Base-by-base conservation (phyloP, 1,140 invertebrate genomes). In the Camponotus pennsylvanicus region DNA sequence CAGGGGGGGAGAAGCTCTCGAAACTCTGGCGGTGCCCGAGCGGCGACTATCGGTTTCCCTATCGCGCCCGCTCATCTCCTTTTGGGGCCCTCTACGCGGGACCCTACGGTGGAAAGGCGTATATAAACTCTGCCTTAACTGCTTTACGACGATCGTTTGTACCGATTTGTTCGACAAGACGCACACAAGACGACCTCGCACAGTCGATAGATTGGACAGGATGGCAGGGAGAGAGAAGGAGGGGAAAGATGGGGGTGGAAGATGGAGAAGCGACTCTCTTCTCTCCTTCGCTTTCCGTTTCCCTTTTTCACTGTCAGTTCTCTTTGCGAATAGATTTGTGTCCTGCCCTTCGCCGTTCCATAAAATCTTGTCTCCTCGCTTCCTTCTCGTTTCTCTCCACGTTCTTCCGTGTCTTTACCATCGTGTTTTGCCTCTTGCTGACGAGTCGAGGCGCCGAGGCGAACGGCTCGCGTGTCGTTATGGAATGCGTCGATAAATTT, bases 141-240 rank as follows among this genome's bases (percentile, higher is more conserved):
- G 94, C 93, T 95, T 95, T 95, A 95, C 95, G 94, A 95, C 94
- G 95, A 95, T 95, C 95, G 94, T 95, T 95, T 95, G 95, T 95
- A 95, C 94, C 94, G 95, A 95, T 95, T 95, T 95, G 94, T 95
- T 95, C 94, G 94, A 95, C 94, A 95, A 95, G 93, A 92, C 83
- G 15, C 49, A 52, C 49, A 52, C 49, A 18, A 52, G 49, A 52
- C 13, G 13, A 49, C 76, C 79, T 79, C 69, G 84, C 75, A 45
- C 55, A 49, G 32, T 45, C 70, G 78, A 78, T 52, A 52, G 55
- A 59, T 64, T 32, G 55, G 71, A 73, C 37, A n/a, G 79, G 21
- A n/a, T 40, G 69, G 40, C 13, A 21, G 1, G 21, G 15, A 73
- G 57, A 3, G 40, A 66, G 18, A 27, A 27, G 66, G 61, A 85